phyloP scores from a whole-genome alignment of 2,113 vertebrate species.

The Psettodes erumei region DNA sequence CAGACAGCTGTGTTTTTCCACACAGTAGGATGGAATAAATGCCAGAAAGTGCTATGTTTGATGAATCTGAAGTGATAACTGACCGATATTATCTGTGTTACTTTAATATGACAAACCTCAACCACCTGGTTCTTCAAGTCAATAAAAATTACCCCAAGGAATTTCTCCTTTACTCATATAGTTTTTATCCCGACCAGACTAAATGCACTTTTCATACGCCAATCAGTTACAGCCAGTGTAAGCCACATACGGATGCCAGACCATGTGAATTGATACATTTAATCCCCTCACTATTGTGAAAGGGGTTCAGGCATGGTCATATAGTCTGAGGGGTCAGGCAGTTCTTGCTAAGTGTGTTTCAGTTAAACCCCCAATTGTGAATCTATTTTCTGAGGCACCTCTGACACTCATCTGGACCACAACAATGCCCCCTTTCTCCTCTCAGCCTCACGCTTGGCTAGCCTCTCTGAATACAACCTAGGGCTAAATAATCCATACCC shows the following conservation, averaged over 20 bases:
- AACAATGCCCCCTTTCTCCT: slow-evolving; percentile 80
- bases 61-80: not conserved
- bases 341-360: slow-evolving; percentile 61
- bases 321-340: slow-evolving; percentile 39
- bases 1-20: not conserved
- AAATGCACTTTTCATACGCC: not conserved
- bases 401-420: slow-evolving; percentile 58
- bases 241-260: slow-evolving; percentile 22
- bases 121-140: not conserved
- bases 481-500: slow-evolving; percentile 71
- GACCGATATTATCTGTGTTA: not conserved
- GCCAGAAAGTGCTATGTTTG: not conserved
- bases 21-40: not conserved
- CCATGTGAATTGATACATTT: slow-evolving; percentile 54
- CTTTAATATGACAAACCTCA: not conserved
- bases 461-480: slow-evolving; percentile 70
- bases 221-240: not conserved
- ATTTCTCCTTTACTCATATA: not conserved
- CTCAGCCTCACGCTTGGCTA: slow-evolving; percentile 69
- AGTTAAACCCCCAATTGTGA: slow-evolving; percentile 62
- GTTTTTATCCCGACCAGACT: slow-evolving; percentile 8
- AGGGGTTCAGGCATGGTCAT: slow-evolving; percentile 36
- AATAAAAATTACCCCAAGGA: not conserved
- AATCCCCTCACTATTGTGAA: slow-evolving; percentile 42
- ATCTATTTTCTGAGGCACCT: slow-evolving; percentile 63